A percentile compares a stretch with the other conserved stretches of the same genome.
Evolutionary conservation across 2,113 vertebrate species (phyloP).

Genomic region (Macaca nemestrina): DNA sequence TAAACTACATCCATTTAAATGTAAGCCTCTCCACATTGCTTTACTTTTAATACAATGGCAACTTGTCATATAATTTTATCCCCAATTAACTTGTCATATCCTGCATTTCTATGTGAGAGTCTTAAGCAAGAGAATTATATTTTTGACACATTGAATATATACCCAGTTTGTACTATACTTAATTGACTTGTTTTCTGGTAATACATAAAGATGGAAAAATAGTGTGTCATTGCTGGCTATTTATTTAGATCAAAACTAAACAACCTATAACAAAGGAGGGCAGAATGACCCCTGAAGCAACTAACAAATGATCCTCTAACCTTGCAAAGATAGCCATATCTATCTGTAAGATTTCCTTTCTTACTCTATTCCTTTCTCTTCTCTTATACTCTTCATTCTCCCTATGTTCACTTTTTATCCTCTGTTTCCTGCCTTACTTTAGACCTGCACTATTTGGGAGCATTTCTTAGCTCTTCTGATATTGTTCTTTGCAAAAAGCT

Average conservation of each 20-base stretch:
- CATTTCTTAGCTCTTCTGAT: constrained; percentile 13
- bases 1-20: constrained; percentile 11
- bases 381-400: background rate
- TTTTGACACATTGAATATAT: background rate
- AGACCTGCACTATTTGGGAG: background rate
- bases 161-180: background rate
- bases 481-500: constrained; percentile 46
- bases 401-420: background rate
- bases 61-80: background rate
- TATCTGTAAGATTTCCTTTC: background rate
- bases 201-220: background rate
- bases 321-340: background rate
- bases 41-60: constrained; percentile 17
- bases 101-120: constrained; percentile 16
- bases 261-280: background rate
- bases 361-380: background rate
- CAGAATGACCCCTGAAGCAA: background rate
- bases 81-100: constrained; percentile 27
- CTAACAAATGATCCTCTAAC: background rate
- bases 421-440: background rate
- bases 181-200: background rate
- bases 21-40: background rate
- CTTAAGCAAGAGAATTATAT: constrained; percentile 29
- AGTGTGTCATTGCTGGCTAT: background rate
- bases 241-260: background rate